Evolutionary conservation across 1,140 invertebrate species (phyloP).

Genomic region (Dendroctonus valens): DNA sequence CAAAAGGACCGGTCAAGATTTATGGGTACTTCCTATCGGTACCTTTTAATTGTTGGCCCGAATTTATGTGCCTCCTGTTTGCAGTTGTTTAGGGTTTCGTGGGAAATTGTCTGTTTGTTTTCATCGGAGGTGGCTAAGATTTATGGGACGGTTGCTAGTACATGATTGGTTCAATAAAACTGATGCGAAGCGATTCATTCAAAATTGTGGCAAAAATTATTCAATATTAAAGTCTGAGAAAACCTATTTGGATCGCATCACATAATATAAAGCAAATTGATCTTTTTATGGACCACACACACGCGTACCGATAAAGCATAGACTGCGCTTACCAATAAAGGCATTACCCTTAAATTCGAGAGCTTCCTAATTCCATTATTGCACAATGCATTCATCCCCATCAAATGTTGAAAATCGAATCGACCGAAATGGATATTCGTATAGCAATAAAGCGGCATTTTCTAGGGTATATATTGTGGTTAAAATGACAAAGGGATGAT

Average conservation of each 20-base stretch:
- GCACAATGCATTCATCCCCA: constrained; percentile 25
- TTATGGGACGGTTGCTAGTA: too few relatives aligned
- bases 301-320: constrained; percentile 6
- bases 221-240: too few relatives aligned
- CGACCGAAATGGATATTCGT: constrained; percentile 25
- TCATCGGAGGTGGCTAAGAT: too few relatives aligned
- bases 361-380: constrained; percentile 27
- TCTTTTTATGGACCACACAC: constrained; percentile 21
- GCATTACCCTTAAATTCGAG: constrained; percentile 23
- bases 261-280: constrained; percentile 16
- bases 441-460: constrained; percentile 33
- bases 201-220: too few relatives aligned
- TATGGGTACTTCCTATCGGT: neutral
- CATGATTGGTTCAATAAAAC: too few relatives aligned
- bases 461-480: constrained; percentile 29
- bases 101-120: neutral
- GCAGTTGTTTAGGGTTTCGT: neutral
- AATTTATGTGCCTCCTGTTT: constrained; percentile 25
- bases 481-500: constrained; percentile 33
- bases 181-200: too few relatives aligned
- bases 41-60: constrained; percentile 16
- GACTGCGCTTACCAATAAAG: too few relatives aligned
- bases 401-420: constrained; percentile 17
- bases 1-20: constrained; percentile 12
- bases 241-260: neutral